Evolutionary conservation across 2,797 vertebrate species (phyloP).

Genomic region (Pelobates cultripes): DNA sequence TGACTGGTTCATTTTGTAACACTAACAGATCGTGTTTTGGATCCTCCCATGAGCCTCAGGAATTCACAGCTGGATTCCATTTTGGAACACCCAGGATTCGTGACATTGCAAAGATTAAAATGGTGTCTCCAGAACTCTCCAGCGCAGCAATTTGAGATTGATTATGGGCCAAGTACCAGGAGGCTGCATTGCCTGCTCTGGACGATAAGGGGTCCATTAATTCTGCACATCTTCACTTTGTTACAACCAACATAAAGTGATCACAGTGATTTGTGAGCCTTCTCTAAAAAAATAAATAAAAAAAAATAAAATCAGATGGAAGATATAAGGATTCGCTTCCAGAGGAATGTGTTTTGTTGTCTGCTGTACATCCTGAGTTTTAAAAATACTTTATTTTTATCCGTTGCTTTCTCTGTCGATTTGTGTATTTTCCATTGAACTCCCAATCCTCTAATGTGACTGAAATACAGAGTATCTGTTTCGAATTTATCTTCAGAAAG

Average conservation of each 20-base stretch:
- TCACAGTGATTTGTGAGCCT: no score
- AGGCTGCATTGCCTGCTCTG: constrained; percentile 30
- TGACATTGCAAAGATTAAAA: constrained; percentile 45
- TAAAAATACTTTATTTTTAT: not conserved
- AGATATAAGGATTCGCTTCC: not conserved
- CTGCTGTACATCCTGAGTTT: constrained; percentile 22
- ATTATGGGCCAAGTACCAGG: constrained; percentile 40
- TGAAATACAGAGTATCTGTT: not conserved
- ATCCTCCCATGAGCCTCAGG: constrained; percentile 46
- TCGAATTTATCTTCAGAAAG: not conserved
- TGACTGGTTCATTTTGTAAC: constrained; percentile 31
- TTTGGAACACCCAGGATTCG: constrained; percentile 51
- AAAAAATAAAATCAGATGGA: no score
- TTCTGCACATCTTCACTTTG: constrained; percentile 44
- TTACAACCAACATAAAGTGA: not conserved
- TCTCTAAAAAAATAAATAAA: no score
- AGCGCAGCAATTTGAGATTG: constrained; percentile 27
- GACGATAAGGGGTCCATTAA: constrained; percentile 42
- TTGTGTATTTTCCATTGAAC: not conserved
- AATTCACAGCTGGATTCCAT: constrained; percentile 54
- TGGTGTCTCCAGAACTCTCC: constrained; percentile 31
- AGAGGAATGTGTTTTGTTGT: constrained; percentile 33
- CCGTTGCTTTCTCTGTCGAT: not conserved
- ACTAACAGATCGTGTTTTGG: constrained; percentile 21
- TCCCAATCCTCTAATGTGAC: not conserved